These are phyloP conservation scores for Drosophila paramelanica DNA, from an alignment of 2,888 invertebrate species.

Conservation along the genomic window DNA sequence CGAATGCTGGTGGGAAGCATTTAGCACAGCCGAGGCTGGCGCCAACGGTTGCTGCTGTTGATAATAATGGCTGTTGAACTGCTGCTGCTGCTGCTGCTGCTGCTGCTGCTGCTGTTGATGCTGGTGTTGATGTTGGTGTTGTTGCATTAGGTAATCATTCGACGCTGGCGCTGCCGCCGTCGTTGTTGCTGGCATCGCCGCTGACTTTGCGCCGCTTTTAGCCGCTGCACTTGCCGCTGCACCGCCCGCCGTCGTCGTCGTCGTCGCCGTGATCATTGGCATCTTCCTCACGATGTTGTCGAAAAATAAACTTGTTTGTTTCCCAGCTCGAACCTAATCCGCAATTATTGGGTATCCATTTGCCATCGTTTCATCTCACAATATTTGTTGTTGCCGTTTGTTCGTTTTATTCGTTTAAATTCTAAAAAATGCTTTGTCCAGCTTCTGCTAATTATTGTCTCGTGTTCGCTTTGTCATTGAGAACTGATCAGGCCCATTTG, in stretches of 20 bases:
- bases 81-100: conserved; percentile 40
- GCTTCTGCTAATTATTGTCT: conserved; percentile 41
- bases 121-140: conserved; percentile 40
- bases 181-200: conserved; percentile 17
- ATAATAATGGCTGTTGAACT: conserved; percentile 52
- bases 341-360: conserved; percentile 24
- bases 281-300: conserved; percentile 52
- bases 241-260: conserved; percentile 50
- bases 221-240: conserved; percentile 39
- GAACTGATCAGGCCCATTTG: conserved; percentile 20
- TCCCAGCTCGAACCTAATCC: conserved; percentile 14
- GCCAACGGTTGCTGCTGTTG: conserved; percentile 65
- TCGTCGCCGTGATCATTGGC: conserved; percentile 77
- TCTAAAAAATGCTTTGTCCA: conserved; percentile 28
- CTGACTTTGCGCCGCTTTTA: conserved; percentile 45
- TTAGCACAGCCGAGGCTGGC: conserved; percentile 50
- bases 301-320: conserved; percentile 26
- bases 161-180: conserved; percentile 50
- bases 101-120: conserved; percentile 39
- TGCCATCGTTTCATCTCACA: conserved; percentile 29
- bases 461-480: conserved; percentile 51
- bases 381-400: conserved; percentile 12
- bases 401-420: conserved; percentile 15
- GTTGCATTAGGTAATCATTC: conserved; percentile 72
- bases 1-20: conserved; percentile 71